phyloP scores from a whole-genome alignment of 2,797 vertebrate species.

The Pygocentrus nattereri region DNA sequence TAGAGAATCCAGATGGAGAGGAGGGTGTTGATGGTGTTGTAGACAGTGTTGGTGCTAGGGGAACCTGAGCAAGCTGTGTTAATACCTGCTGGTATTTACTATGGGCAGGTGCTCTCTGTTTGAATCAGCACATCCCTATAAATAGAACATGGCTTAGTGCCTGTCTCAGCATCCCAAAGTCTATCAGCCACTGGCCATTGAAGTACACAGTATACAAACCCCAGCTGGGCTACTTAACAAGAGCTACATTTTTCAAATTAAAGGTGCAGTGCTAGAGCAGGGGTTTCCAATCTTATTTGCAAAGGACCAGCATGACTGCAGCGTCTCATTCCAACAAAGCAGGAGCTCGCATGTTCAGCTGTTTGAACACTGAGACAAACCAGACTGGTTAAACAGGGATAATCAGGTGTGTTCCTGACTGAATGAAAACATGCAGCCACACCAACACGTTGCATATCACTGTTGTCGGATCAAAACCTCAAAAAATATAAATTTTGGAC shows the following conservation, averaged over 20 bases:
- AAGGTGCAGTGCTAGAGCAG: too few relatives aligned
- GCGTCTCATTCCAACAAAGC: too few relatives aligned
- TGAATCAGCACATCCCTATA: constrained; percentile 50
- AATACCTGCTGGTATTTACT: constrained; percentile 57
- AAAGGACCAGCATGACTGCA: too few relatives aligned
- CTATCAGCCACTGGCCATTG: constrained; percentile 10
- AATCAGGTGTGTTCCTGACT: too few relatives aligned
- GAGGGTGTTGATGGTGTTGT: constrained; percentile 35
- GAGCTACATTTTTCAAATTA: not conserved
- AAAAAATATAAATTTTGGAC: too few relatives aligned
- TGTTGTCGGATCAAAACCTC: too few relatives aligned
- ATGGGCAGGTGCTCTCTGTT: constrained; percentile 51
- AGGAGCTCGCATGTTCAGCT: too few relatives aligned
- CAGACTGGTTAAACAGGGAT: too few relatives aligned
- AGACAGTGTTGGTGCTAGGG: constrained; percentile 37
- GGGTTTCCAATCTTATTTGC: too few relatives aligned
- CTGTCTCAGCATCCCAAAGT: constrained; percentile 41
- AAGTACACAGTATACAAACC: constrained; percentile 14
- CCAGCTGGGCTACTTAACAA: not conserved
- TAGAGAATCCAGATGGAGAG: constrained; percentile 20
- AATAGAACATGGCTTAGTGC: constrained; percentile 51
- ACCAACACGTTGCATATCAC: too few relatives aligned
- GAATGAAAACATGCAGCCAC: too few relatives aligned
- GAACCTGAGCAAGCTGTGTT: constrained; percentile 49
- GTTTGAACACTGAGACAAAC: too few relatives aligned